Conservation (phyloP, 2,888 invertebrate genomes). For the Ophion slaviceki region DNA sequence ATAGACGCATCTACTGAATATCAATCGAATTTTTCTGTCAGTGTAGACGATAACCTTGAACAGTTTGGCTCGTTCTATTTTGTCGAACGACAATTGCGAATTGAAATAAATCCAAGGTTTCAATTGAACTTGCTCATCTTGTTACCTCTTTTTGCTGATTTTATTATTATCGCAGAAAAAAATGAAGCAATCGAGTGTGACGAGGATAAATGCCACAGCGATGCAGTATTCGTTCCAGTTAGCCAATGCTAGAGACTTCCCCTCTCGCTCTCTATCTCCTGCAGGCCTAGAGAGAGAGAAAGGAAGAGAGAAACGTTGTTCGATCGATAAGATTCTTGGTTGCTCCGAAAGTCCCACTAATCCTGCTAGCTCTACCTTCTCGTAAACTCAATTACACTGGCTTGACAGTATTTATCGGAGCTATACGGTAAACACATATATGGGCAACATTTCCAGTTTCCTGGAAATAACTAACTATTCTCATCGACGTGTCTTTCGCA, state of each 20-base stretch:
- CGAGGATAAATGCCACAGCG: conserved; percentile 37
- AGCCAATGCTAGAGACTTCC: conserved; percentile 17
- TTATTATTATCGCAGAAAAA: background rate
- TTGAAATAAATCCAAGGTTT: background rate
- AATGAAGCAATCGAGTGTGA: conserved; percentile 28
- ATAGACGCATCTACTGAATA: too few species aligned
- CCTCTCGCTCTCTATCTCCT: background rate
- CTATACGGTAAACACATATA: conserved; percentile 9
- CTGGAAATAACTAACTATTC: background rate
- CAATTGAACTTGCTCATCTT: background rate
- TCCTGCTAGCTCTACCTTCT: conserved; percentile 40
- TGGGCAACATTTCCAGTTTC: background rate
- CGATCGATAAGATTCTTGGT: conserved; percentile 62
- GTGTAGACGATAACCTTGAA: too few species aligned
- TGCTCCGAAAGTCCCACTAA: conserved; percentile 45
- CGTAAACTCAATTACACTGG: conserved; percentile 57
- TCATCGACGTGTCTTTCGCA: background rate
- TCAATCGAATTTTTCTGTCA: too few species aligned
- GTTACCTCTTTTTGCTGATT: conserved; percentile 4
- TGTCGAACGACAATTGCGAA: background rate
- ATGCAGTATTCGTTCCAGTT: conserved; percentile 47
- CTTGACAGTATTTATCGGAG: conserved; percentile 46
- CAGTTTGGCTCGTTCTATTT: too few species aligned
- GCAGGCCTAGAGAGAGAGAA: conserved; percentile 6
- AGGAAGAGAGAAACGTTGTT: conserved; percentile 15